phyloP scores from a whole-genome alignment of 2,888 invertebrate genomes.

The Nymphalis c-album region DNA sequence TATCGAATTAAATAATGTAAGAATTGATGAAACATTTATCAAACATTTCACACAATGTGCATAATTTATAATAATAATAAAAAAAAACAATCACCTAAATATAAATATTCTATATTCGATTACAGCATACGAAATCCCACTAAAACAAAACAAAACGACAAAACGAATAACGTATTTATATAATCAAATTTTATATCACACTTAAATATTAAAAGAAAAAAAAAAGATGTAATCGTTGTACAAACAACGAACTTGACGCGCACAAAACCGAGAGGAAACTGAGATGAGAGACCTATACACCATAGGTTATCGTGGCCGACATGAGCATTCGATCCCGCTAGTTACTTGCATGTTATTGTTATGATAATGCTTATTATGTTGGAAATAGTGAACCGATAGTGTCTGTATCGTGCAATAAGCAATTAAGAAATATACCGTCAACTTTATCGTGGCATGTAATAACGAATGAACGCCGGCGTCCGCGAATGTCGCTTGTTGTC shows the following conservation, averaged over 20 bases:
- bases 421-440: constrained; percentile 74
- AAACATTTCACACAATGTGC: neutral
- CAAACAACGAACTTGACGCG: constrained; percentile 32
- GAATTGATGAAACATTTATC: no score
- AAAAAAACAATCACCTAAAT: constrained; percentile 15
- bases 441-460: constrained; percentile 58
- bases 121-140: constrained; percentile 14
- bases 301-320: constrained; percentile 43
- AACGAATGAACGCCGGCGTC: constrained; percentile 57
- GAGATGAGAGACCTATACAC: no score
- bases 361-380: constrained; percentile 80
- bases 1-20: no score
- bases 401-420: constrained; percentile 72
- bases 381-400: constrained; percentile 74
- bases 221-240: neutral
- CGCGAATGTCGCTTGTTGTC: constrained; percentile 48
- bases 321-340: constrained; percentile 44
- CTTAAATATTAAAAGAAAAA: no score
- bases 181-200: no score
- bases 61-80: neutral
- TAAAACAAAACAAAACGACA: neutral
- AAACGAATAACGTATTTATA: neutral
- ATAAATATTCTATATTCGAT: neutral
- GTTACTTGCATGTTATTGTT: constrained; percentile 78
- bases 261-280: constrained; percentile 37